Evolutionary conservation across 2,113 vertebrate genomes (phyloP).

Genomic region (Otocyon megalotis): DNA sequence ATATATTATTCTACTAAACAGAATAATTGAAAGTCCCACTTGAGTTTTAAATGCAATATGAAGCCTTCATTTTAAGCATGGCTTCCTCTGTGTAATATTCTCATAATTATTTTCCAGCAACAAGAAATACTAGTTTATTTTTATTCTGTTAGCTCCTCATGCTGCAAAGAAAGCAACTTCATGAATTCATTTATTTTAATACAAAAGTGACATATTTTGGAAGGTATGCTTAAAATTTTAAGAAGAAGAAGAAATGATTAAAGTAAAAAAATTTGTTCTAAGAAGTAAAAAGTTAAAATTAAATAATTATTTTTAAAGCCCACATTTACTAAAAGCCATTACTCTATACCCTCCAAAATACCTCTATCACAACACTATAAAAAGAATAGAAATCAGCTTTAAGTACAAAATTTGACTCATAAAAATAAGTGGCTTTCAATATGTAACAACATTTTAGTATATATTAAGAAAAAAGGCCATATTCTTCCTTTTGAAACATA

Average conservation of each 20-base stretch:
- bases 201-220: conserved; percentile 63
- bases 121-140: conserved; percentile 82
- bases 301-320: conserved; percentile 36
- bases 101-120: conserved; percentile 79
- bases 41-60: conserved; percentile 77
- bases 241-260: conserved; percentile 10
- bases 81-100: conserved; percentile 80
- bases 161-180: conserved; percentile 70
- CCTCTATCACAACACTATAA: neutral
- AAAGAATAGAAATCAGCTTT: conserved; percentile 28
- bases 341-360: neutral
- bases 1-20: conserved; percentile 79
- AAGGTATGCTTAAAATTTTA: conserved; percentile 56
- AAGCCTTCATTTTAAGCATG: conserved; percentile 81
- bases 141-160: conserved; percentile 74
- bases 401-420: conserved; percentile 30
- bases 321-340: conserved; percentile 36
- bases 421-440: conserved; percentile 43
- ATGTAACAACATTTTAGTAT: conserved; percentile 24
- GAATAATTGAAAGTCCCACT: conserved; percentile 68
- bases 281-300: neutral
- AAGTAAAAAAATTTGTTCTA: neutral
- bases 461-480: neutral
- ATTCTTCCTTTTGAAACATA: conserved; percentile 47
- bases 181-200: conserved; percentile 69